These are phyloP conservation scores for Drymonia ruficornis DNA, from an alignment of 2,888 invertebrate species.

Conservation along the genomic window DNA sequence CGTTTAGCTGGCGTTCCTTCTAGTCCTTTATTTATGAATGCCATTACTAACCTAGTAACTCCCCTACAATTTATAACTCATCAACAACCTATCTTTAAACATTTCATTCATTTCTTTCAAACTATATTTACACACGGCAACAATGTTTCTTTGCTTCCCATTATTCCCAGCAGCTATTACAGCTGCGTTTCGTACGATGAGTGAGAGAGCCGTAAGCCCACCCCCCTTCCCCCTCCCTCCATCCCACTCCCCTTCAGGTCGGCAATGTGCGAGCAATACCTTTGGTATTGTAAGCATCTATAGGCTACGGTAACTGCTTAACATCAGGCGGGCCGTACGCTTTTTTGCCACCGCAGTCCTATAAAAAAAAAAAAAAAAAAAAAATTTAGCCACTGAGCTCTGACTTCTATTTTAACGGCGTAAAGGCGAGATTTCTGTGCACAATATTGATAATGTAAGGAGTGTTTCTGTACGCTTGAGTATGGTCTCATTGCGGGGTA, in stretches of 20 bases:
- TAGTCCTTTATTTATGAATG: not conserved
- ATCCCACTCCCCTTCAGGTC: no score
- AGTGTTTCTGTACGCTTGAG: conserved; percentile 27
- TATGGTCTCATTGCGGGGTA: conserved; percentile 33
- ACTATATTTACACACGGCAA: conserved; percentile 37
- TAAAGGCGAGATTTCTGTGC: conserved; percentile 10
- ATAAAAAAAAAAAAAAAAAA: no score
- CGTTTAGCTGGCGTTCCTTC: no score
- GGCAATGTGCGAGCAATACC: no score
- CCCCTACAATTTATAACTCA: conserved; percentile 9
- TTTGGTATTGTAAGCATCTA: no score
- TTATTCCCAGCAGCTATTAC: no score
- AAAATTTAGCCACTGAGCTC: conserved; percentile 4
- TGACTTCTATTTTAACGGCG: fast-evolving
- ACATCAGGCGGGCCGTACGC: no score
- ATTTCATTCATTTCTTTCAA: conserved; percentile 28
- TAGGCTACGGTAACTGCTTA: no score
- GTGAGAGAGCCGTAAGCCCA: no score
- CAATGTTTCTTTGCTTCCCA: conserved; percentile 15
- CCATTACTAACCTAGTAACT: conserved; percentile 2
- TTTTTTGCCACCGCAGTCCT: no score
- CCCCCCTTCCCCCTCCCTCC: no score
- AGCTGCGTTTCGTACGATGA: no score
- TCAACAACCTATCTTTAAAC: conserved; percentile 22
- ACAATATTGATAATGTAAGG: conserved; percentile 14